phyloP scores from a whole-genome alignment of 2,797 vertebrate species.

The Cuculus canorus region DNA sequence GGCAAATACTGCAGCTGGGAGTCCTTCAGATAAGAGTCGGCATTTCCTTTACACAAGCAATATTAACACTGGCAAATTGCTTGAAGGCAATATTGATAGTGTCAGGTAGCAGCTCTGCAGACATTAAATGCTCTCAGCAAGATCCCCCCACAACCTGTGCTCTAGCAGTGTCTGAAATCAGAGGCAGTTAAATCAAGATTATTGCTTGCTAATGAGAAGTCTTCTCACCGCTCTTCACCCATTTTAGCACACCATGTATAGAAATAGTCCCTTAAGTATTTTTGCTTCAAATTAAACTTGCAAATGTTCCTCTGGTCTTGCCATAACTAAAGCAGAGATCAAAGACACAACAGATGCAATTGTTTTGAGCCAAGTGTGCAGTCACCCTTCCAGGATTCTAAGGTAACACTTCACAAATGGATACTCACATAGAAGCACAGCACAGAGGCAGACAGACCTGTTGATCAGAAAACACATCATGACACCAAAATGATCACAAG shows the following conservation, averaged over 20 bases:
- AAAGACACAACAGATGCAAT: neutral
- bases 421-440: fast-evolving
- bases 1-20: neutral
- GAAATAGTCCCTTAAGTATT: neutral
- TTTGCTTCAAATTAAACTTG: neutral
- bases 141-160: neutral
- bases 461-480: neutral
- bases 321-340: neutral
- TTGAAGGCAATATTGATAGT: neutral
- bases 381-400: neutral
- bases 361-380: neutral
- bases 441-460: neutral
- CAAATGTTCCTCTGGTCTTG: neutral
- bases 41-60: neutral
- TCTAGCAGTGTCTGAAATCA: neutral
- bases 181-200: neutral
- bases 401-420: neutral
- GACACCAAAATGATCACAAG: neutral
- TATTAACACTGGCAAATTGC: neutral
- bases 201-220: fast-evolving
- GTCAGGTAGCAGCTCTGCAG: neutral
- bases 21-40: neutral
- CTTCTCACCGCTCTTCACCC: neutral
- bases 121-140: neutral
- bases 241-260: neutral